Evolutionary conservation across 1,140 invertebrate genomes (phyloP).

Genomic region (Bombus impatiens): DNA sequence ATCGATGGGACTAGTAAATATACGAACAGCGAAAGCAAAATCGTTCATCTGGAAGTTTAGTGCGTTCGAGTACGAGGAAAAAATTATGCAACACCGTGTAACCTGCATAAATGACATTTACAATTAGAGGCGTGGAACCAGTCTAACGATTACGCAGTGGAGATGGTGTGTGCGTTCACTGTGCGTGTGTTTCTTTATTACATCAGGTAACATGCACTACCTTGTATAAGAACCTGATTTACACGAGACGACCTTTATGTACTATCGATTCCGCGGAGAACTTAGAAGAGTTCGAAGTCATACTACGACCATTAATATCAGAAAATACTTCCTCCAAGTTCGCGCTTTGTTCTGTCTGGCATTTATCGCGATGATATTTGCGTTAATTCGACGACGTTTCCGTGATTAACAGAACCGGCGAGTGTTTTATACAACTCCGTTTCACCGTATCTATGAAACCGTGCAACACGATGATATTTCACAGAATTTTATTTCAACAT

Average conservation of each 20-base stretch:
- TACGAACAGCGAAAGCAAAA: no score
- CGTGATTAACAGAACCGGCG: constrained; percentile 1
- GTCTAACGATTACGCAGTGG: constrained; percentile 44
- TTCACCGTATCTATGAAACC: not conserved
- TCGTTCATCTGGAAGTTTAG: no score
- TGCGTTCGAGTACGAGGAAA: not conserved
- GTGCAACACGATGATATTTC: not conserved
- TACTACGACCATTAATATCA: constrained; percentile 22
- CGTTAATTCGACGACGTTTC: constrained; percentile 13
- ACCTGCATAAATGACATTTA: constrained; percentile 52
- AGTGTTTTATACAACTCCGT: not conserved
- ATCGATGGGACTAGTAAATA: no score
- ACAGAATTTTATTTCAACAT: not conserved
- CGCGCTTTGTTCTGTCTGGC: constrained; percentile 18
- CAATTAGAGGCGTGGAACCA: constrained; percentile 54
- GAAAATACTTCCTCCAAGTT: constrained; percentile 23
- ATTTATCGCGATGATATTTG: constrained; percentile 40
- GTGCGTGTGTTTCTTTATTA: constrained; percentile 47
- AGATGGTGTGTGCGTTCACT: not conserved
- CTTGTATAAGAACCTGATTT: constrained; percentile 48
- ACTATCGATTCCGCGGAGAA: constrained; percentile 47
- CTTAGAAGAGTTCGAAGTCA: constrained; percentile 41
- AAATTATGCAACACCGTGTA: constrained; percentile 5
- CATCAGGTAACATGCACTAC: constrained; percentile 31
- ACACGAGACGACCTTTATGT: constrained; percentile 50